Base-by-base conservation (phyloP, 1,140 invertebrate genomes). In the Drosophila bocqueti region DNA sequence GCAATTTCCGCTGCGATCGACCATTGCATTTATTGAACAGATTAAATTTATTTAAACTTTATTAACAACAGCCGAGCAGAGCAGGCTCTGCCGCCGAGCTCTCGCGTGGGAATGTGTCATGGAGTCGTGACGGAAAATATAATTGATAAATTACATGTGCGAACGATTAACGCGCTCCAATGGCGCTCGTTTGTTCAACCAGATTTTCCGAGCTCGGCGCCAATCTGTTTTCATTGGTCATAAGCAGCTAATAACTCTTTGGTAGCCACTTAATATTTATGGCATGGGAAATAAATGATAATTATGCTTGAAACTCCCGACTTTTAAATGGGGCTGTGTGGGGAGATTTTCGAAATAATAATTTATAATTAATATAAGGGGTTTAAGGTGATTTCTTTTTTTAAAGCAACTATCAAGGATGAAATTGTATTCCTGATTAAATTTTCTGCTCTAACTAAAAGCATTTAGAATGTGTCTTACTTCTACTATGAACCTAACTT, bases 11-110 rank as follows among this genome's bases (percentile, higher is more conserved):
- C 58, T 63, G 58, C 77, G 50, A 46, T 67, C 75, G 40, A 38
- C 63, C 71, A 52, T 49, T 79, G 75, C 83, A 76, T 79, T 87
- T 71, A 86, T 86, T 65, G 76, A 69, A 55, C 76, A 83, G 78
- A 89, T 87, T 87, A 83, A 89, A 87, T 89, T 78, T 74, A 89
- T 89, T 87, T 89, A 76, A 87, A 89, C 81, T 77, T 74, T 80
- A 83, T 80, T 74, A 83, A 83, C 60, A 77, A n/a, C 72, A 82
- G 83, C 40, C 34, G 13, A n/a, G 13, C 50, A 8, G 18, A 38
- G 54, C 54, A 15, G 24, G 15, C 45, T 4, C 6, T 24, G 10
- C 21, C 6, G 16, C 46, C 7, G 47, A 11, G 36, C 50, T 21
- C 16, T 21, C 43, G n/a, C 57, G 57, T 36, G 57, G 38, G 45